These are phyloP conservation scores for Hypomecis atomaria DNA, from an alignment of 2,888 invertebrate genomes.

Conservation along the genomic window DNA sequence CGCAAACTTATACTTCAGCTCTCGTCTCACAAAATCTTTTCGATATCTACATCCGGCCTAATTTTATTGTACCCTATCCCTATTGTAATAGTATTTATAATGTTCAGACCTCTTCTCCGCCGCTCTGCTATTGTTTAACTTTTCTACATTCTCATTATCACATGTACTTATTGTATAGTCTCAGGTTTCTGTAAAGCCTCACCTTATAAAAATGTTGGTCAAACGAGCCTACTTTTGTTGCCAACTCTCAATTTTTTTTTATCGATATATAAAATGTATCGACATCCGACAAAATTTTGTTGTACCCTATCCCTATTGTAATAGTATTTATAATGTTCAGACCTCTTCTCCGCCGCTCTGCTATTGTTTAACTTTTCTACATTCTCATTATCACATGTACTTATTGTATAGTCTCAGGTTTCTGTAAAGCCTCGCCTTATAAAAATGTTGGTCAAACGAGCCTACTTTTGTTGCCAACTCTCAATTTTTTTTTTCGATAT, in stretches of 20 bases:
- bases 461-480: background rate
- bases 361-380: background rate
- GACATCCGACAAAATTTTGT: constrained; percentile 10
- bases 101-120: constrained; percentile 42
- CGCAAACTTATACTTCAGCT: no score
- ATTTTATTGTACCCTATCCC: background rate
- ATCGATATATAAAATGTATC: background rate
- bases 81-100: constrained; percentile 73
- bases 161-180: no score
- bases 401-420: no score
- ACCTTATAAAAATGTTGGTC: no score
- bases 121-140: background rate
- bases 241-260: background rate
- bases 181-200: no score
- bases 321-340: constrained; percentile 75
- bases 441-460: background rate
- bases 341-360: no score
- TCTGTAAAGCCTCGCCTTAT: no score
- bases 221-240: background rate
- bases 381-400: background rate
- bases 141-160: background rate
- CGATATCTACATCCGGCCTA: constrained; percentile 20
- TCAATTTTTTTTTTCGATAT: no score
- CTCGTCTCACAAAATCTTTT: no score
- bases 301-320: constrained; percentile 36